phyloP scores from a whole-genome alignment of 2,797 vertebrate genomes.

The Halcyon leucocephala region DNA sequence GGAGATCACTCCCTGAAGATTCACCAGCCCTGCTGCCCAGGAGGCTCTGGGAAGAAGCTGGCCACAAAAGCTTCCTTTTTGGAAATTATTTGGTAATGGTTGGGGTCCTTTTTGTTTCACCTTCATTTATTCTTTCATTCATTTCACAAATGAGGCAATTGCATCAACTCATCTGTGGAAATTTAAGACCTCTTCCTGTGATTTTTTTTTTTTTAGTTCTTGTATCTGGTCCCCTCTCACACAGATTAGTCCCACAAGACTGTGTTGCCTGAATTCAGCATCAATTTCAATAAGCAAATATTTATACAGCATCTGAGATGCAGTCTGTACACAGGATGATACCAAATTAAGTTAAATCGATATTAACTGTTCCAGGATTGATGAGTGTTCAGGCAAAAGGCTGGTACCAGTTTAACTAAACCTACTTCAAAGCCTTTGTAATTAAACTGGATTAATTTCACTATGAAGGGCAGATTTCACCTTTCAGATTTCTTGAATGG shows the following conservation, averaged over 20 bases:
- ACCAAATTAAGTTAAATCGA: background rate
- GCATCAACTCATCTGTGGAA: background rate
- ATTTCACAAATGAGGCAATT: background rate
- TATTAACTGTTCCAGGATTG: background rate
- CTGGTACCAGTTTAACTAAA: background rate
- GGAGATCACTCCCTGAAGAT: background rate
- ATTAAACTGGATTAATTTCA: background rate
- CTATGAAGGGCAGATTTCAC: background rate
- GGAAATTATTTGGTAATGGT: background rate
- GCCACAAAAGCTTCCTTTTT: background rate
- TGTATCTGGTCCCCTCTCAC: background rate
- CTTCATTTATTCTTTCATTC: background rate
- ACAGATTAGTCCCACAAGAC: background rate
- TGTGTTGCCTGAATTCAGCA: background rate
- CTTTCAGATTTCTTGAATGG: background rate
- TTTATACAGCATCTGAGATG: background rate
- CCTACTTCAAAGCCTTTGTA: background rate
- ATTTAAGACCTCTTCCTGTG: background rate
- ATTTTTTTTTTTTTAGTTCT: background rate
- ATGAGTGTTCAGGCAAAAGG: background rate
- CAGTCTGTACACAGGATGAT: background rate
- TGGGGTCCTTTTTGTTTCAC: background rate
- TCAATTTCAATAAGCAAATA: conserved; percentile 30
- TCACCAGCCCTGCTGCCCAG: background rate
- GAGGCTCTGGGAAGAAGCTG: background rate